Base-by-base conservation (phyloP, 1,140 invertebrate genomes). In the Latrodectus geometricus region DNA sequence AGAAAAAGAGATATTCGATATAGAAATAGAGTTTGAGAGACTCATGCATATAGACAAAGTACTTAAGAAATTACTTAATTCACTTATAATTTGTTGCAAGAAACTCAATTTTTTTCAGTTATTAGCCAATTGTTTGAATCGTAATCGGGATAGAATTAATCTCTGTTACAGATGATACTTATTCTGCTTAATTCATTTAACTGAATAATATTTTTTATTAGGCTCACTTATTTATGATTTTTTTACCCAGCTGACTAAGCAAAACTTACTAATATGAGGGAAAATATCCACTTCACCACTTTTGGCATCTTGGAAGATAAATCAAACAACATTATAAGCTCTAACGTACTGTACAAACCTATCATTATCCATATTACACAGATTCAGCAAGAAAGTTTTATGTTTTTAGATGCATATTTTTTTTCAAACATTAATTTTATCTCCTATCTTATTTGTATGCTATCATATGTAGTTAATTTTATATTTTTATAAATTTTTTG, bases 301-400 rank as follows among this genome's bases (percentile, higher is more conserved):
- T 52, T n/a, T 65, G 76, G 61, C 76, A 78, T 78, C 17, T 68
- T 68, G 56, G 48, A 15, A 79, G 76, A 61, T 78, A 66, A 78
- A 78, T 78, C 76, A 66, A 78, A 78, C 61, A 78, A 65, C 54
- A 35, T 23, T n/a, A 20, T 23, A 66, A 49, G 54, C 76, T 20
- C 76, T 66, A 66, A 9, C 50, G 20, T 61, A 21, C 35, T 35
- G 15, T 56, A 54, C 49, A 81, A 48, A 72, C 4, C 21, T 49
- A 48, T 17, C 17, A 61, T 48, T 81, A 66, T 48, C 70, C 66
- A 8, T n/a, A n/a, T 70, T 14, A 81, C 68, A 50, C 65, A 49
- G 61, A 79, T n/a, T 65, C 68, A 4, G 54, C 17, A 14, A 14
- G 54, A 11, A 14, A 17, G 17, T 61, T 61, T 61, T 61, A 2